phyloP scores from a whole-genome alignment of 1,140 invertebrate genomes.

The Aricia agestis region DNA sequence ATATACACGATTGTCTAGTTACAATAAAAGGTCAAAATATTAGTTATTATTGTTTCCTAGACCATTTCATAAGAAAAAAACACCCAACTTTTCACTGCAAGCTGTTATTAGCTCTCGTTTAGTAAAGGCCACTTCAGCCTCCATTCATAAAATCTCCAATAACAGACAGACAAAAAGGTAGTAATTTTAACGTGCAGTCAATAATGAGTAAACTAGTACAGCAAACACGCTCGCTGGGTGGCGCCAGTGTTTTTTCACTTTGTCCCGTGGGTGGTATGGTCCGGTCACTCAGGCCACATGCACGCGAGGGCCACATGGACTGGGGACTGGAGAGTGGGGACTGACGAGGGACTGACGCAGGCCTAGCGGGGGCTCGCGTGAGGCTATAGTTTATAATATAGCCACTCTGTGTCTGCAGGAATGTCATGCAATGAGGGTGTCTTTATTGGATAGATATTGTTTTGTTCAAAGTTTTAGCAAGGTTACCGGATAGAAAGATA shows the following conservation, averaged over 20 bases:
- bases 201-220: background rate
- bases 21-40: too few relatives aligned
- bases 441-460: too few relatives aligned
- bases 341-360: background rate
- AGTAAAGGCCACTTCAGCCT: background rate
- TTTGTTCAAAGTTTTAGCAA: too few relatives aligned
- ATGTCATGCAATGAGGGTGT: too few relatives aligned
- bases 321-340: background rate
- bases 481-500: too few relatives aligned
- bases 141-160: background rate
- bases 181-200: background rate
- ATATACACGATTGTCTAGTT: too few relatives aligned
- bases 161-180: background rate
- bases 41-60: too few relatives aligned
- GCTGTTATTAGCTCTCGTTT: too few relatives aligned
- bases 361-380: background rate
- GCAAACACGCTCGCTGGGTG: constrained; percentile 5
- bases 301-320: background rate
- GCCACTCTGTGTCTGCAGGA: too few relatives aligned
- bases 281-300: background rate
- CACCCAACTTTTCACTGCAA: background rate
- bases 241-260: constrained; percentile 5
- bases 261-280: background rate
- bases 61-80: background rate
- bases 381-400: background rate